These are phyloP conservation scores for Stichopus chloronotus DNA, from an alignment of 35 echinoderm and acorn worm species.

Conservation along the genomic window DNA sequence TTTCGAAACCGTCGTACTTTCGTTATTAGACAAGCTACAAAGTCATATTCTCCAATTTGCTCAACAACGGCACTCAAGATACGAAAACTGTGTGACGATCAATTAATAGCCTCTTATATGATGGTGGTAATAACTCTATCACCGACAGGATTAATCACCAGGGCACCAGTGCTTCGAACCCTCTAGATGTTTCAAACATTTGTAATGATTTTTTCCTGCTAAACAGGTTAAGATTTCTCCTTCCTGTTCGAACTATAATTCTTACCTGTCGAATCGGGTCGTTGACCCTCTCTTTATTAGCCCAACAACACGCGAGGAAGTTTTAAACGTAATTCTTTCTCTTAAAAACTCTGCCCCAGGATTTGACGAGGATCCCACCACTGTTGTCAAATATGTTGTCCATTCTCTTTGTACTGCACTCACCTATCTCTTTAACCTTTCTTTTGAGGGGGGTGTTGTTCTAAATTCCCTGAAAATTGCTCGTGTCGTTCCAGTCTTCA, in stretches of 20 bases:
- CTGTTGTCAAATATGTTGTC: background rate
- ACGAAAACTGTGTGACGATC: background rate
- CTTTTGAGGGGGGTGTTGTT: background rate
- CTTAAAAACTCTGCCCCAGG: background rate
- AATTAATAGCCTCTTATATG: background rate
- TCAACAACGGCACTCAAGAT: background rate
- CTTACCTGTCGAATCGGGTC: background rate
- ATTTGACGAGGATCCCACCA: background rate
- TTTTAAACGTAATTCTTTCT: background rate
- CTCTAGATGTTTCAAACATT: constrained; percentile 2
- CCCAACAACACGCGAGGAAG: background rate
- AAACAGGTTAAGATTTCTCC: background rate
- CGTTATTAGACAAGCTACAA: background rate
- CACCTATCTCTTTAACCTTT: background rate
- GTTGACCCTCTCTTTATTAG: background rate
- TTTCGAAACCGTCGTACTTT: background rate
- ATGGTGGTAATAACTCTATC: background rate
- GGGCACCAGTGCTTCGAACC: background rate
- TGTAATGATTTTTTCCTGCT: constrained; percentile 12
- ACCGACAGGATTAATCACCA: too few relatives aligned
- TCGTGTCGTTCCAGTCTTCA: background rate
- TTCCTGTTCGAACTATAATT: background rate
- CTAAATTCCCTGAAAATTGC: background rate
- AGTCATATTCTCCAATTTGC: background rate
- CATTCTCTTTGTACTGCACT: too few relatives aligned